These are phyloP conservation scores for Paedocypris sp. DNA, from an alignment of 2,113 vertebrate genomes.

Conservation along the genomic window DNA sequence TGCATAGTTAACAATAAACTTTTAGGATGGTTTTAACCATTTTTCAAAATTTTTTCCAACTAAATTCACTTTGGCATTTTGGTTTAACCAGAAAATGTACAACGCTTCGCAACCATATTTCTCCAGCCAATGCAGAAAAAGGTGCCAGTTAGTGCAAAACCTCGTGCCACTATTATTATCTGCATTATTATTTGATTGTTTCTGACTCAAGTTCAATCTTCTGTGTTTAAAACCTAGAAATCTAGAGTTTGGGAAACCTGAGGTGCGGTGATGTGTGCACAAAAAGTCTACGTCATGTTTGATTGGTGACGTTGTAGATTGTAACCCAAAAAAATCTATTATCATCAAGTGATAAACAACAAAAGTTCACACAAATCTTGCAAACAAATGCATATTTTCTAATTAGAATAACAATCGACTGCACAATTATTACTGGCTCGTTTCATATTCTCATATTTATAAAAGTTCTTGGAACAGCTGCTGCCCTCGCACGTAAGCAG, in stretches of 20 bases:
- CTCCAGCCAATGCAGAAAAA: neutral
- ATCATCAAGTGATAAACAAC: neutral
- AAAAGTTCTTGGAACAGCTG: neutral
- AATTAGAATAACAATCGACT: neutral
- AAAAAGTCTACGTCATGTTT: neutral
- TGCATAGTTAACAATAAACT: constrained; percentile 21
- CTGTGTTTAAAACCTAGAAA: neutral
- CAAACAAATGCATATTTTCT: neutral
- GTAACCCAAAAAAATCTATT: neutral
- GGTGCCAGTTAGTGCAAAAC: constrained; percentile 23
- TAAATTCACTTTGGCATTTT: constrained; percentile 15
- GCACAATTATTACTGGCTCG: neutral
- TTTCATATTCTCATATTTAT: neutral
- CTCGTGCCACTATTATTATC: neutral
- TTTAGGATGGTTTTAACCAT: neutral
- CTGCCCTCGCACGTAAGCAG: neutral
- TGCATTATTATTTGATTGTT: neutral
- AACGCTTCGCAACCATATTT: neutral
- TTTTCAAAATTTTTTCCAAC: neutral
- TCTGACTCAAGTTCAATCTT: neutral
- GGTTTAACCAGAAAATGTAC: neutral
- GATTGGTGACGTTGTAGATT: neutral
- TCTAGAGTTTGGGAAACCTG: constrained; percentile 19
- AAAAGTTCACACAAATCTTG: neutral
- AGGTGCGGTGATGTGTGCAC: constrained; percentile 5